phyloP scores from a whole-genome alignment of 2,113 vertebrate genomes.

The Phycodurus eques region DNA sequence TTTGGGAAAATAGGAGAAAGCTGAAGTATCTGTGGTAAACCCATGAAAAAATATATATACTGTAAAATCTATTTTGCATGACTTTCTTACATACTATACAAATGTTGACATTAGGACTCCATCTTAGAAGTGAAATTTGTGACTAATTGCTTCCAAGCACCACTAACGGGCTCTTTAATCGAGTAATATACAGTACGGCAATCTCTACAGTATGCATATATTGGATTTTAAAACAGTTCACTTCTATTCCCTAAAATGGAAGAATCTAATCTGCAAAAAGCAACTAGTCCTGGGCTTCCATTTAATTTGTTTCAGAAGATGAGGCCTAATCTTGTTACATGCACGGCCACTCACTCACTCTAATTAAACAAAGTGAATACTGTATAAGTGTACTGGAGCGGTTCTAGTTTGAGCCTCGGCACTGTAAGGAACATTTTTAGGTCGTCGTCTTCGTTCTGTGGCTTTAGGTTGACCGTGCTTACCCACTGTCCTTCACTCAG shows the following conservation, averaged over 20 bases:
- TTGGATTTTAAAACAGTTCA: not conserved
- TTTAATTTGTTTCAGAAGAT: not conserved
- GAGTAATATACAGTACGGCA: too few species aligned
- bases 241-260: not conserved
- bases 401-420: conserved; percentile 3
- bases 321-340: not conserved
- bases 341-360: not conserved
- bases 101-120: too few species aligned
- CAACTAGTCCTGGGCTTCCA: not conserved
- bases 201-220: too few species aligned
- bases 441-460: conserved; percentile 9
- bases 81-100: too few species aligned
- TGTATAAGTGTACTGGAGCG: not conserved
- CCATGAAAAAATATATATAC: too few species aligned
- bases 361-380: not conserved
- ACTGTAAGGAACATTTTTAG: not conserved
- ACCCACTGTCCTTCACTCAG: conserved; percentile 38
- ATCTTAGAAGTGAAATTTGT: too few species aligned
- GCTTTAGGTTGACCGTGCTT: conserved; percentile 18
- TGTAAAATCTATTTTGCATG: too few species aligned
- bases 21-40: too few species aligned
- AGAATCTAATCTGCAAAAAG: not conserved
- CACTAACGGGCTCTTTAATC: too few species aligned
- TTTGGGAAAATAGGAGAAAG: too few species aligned
- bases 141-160: too few species aligned